A percentile compares a stretch with the other conserved stretches of the same genome.
phyloP scores from a whole-genome alignment of 2,888 invertebrate species.

The Temnothorax rugatulus region DNA sequence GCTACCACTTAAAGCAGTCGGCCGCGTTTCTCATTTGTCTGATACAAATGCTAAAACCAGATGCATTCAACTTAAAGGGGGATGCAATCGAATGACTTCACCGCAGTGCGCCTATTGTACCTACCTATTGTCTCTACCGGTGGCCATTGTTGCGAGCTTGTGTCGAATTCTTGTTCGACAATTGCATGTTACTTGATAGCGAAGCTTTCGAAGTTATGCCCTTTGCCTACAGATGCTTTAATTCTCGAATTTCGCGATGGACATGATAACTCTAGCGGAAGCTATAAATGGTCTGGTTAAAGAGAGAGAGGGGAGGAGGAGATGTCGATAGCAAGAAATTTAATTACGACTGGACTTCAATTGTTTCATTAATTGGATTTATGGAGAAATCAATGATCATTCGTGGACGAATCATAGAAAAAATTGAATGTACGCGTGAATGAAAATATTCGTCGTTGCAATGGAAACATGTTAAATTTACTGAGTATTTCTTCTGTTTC shows the following conservation, averaged over 20 bases:
- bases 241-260: background rate
- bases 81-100: slow-evolving; percentile 39
- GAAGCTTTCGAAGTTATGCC: background rate
- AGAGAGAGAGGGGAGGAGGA: background rate
- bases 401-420: background rate
- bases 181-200: slow-evolving; percentile 33
- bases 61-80: slow-evolving; percentile 40
- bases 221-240: slow-evolving; percentile 18
- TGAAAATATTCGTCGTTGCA: background rate
- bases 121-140: slow-evolving; percentile 44
- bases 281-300: slow-evolving; percentile 17
- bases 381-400: slow-evolving; percentile 2
- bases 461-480: background rate
- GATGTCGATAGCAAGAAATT: slow-evolving; percentile 19
- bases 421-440: background rate
- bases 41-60: slow-evolving; percentile 45
- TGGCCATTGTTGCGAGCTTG: slow-evolving; percentile 44
- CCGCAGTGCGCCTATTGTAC: slow-evolving; percentile 53
- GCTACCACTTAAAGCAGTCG: slow-evolving; percentile 15
- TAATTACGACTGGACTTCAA: background rate
- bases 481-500: background rate
- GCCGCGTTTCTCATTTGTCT: slow-evolving; percentile 22
- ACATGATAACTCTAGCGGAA: slow-evolving; percentile 19
- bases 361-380: slow-evolving; percentile 20
- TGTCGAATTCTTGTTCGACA: slow-evolving; percentile 42